Conservation (phyloP, 92 coral and sea anemone genomes). For the Siderastrea radians region DNA sequence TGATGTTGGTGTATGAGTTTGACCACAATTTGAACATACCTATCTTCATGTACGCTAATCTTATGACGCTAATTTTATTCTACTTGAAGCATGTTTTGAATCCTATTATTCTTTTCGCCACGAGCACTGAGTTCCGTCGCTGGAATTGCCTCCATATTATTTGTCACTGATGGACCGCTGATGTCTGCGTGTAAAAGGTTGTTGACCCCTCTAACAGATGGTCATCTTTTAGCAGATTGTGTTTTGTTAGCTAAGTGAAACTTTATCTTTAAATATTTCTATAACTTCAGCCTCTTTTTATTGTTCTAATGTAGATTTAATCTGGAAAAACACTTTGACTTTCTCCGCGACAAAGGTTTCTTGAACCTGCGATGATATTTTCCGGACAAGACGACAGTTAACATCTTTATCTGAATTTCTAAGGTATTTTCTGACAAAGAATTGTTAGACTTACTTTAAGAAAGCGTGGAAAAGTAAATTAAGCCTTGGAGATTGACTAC, state of each 20-base stretch:
- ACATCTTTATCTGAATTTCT: background rate
- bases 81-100: conserved; percentile 83
- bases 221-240: background rate
- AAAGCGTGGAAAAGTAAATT: too few species aligned
- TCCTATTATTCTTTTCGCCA: conserved; percentile 80
- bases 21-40: conserved; percentile 13
- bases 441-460: too few species aligned
- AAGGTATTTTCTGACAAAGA: background rate
- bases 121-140: conserved; percentile 82
- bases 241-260: background rate
- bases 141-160: conserved; percentile 27
- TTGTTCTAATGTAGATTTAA: background rate
- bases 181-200: background rate
- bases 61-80: conserved; percentile 69
- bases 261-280: background rate
- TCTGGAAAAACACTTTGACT: background rate
- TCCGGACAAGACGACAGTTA: background rate
- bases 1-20: conserved; percentile 71
- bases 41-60: conserved; percentile 47
- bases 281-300: background rate
- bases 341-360: background rate
- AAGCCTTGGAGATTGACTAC: background rate
- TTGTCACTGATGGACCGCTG: conserved; percentile 14
- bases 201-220: background rate
- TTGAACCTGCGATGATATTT: background rate